A percentile compares a stretch with the other conserved stretches of the same genome.
Conservation (phyloP, 2,113 vertebrate species). For the Myotis lucifugus region DNA sequence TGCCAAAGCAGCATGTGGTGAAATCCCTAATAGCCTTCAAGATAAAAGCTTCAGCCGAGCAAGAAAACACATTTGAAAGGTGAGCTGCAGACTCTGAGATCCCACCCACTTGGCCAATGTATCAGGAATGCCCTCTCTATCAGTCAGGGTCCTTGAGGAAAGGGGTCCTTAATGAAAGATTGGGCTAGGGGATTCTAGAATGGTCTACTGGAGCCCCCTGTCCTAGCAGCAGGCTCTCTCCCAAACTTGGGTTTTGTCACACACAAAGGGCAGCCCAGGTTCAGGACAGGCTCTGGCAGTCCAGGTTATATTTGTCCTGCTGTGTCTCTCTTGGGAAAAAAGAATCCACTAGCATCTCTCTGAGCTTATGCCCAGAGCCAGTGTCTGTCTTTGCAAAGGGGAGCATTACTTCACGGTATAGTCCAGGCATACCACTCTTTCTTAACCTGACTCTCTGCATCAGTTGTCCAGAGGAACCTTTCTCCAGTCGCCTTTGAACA, state of each 20-base stretch:
- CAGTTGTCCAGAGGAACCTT: neutral
- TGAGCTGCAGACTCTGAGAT: neutral
- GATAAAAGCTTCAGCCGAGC: neutral
- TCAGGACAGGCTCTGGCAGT: neutral
- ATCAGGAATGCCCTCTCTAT: neutral
- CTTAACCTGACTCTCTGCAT: neutral
- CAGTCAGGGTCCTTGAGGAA: neutral
- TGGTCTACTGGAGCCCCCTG: too few relatives aligned
- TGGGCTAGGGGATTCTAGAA: too few relatives aligned
- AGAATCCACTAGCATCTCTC: neutral
- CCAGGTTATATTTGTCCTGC: neutral
- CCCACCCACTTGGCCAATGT: neutral
- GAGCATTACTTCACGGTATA: rapidly evolving
- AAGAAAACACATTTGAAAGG: constrained; percentile 52
- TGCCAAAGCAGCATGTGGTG: constrained; percentile 23
- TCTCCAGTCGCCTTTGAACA: neutral
- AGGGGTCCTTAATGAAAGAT: too few relatives aligned
- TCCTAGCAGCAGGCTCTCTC: neutral
- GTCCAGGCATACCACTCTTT: neutral
- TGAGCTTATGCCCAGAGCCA: neutral
- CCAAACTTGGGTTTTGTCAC: neutral
- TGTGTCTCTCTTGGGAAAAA: neutral
- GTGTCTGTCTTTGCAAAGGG: neutral
- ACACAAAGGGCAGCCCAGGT: neutral
- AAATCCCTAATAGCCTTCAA: neutral